Base-by-base conservation (phyloP, 1,140 invertebrate genomes). In the Cyphomyrmex costatus region DNA sequence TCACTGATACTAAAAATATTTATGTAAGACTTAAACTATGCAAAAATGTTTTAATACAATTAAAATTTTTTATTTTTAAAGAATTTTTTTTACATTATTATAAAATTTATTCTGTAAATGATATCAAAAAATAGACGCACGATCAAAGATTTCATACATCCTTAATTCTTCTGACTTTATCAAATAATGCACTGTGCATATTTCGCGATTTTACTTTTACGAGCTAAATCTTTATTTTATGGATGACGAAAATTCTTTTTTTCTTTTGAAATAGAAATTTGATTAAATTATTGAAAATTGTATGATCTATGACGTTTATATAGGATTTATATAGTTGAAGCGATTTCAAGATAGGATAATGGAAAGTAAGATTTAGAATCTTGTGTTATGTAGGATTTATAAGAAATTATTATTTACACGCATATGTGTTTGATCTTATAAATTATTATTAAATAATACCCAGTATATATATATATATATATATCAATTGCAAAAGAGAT, bases 381-480 rank as follows among this genome's bases (percentile, higher is more conserved):
- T 46, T 33, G 16, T 76, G 27, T 42, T 6, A 16, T 36, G n/a
- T 33, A 24, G 51, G 68, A 83, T 60, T 60, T 61, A 74, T 73
- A 61, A 49, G 53, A 73, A 53, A 82, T 60, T 61, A 82, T 78
- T 65, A 36, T 42, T 51, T 65, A 85, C 73, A 66, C 46, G 12
- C 24, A 36, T 56, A 56, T 33, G n/a, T 74, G 27, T 86, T 36
- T 80, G 30, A 5, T 86, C 27, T 68, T 70, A 86, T 51, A 86
- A 86, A 80, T 86, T 86, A 80, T 86, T 86, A 86, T 86, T 86
- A 86, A 86, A 86, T 86, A 86, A 86, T 86, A 42, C 65, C 51
- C 36, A 68, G 8, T 36, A 65, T 36, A 65, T 65, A 24, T 68
- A 68, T 68, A 68, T 65, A 33, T 65, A 12, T 33, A n/a, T 65